phyloP scores from a whole-genome alignment of 2,113 vertebrate species.

The Oriolus oriolus region DNA sequence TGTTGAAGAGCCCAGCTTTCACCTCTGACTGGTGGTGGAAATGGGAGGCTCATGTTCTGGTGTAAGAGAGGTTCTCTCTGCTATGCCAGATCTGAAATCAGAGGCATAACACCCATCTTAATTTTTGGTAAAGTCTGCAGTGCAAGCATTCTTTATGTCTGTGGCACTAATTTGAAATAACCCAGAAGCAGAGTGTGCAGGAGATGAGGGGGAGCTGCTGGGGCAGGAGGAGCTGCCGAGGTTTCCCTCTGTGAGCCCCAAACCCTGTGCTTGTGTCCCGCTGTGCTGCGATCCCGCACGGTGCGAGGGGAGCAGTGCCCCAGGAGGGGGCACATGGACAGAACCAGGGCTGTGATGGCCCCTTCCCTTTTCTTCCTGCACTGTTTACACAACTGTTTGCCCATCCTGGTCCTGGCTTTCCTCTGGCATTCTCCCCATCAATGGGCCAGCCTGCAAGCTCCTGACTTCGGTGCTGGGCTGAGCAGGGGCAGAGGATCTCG shows the following conservation, averaged over 20 bases:
- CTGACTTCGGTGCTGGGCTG: background rate
- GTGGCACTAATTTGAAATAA: background rate
- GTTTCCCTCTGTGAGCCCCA: background rate
- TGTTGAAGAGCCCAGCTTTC: background rate
- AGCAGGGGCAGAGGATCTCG: accelerated
- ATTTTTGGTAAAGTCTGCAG: background rate
- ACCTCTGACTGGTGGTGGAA: background rate
- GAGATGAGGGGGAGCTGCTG: background rate
- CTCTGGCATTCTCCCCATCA: background rate
- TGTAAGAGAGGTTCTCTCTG: background rate
- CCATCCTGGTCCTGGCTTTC: background rate
- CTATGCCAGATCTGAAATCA: background rate
- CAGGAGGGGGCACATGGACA: background rate
- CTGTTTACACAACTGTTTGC: background rate
- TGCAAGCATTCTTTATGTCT: background rate
- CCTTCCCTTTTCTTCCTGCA: background rate
- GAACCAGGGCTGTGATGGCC: background rate
- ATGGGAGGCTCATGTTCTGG: background rate
- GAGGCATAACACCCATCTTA: background rate
- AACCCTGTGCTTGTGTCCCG: accelerated
- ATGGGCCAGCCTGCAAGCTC: background rate
- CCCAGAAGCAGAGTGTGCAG: background rate
- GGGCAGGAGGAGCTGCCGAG: background rate
- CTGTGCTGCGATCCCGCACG: too few species aligned
- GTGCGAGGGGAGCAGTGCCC: too few species aligned